These are phyloP conservation scores for Terebella lapidaria DNA, from an alignment of 2,888 invertebrate genomes.

Conservation along the genomic window DNA sequence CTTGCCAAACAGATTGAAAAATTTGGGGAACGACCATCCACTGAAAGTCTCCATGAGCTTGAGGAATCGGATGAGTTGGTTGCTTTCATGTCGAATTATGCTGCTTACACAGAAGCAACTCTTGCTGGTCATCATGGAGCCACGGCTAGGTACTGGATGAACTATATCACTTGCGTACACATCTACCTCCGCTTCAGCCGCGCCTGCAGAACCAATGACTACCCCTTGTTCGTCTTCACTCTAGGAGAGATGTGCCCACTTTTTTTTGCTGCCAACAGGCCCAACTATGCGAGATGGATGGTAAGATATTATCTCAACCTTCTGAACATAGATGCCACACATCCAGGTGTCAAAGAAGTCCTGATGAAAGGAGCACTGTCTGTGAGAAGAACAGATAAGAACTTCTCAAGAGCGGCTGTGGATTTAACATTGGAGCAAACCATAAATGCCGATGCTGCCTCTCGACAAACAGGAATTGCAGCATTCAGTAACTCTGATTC, in stretches of 20 bases:
- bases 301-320: slow-evolving; percentile 22
- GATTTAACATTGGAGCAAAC: slow-evolving; percentile 20
- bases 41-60: neutral
- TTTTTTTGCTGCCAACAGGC: slow-evolving; percentile 22
- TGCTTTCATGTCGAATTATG: slow-evolving; percentile 7
- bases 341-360: slow-evolving; percentile 16
- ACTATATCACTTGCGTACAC: slow-evolving; percentile 18
- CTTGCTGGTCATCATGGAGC: slow-evolving; percentile 16
- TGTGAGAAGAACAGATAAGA: slow-evolving; percentile 15
- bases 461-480: slow-evolving; percentile 16
- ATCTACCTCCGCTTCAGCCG: slow-evolving; percentile 9
- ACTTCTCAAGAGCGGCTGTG: slow-evolving; percentile 14
- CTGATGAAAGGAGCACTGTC: slow-evolving; percentile 16
- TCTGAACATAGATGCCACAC: slow-evolving; percentile 17
- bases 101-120: slow-evolving; percentile 12
- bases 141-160: slow-evolving; percentile 23
- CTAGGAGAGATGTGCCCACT: slow-evolving; percentile 7
- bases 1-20: no score
- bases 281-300: slow-evolving; percentile 26
- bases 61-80: neutral
- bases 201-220: slow-evolving; percentile 20
- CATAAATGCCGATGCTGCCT: slow-evolving; percentile 19
- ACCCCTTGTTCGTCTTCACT: slow-evolving; percentile 17
- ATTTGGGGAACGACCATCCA: neutral
- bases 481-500: slow-evolving; percentile 9